Base-by-base conservation (phyloP, 2,113 vertebrate genomes). In the Macaca mulatta region DNA sequence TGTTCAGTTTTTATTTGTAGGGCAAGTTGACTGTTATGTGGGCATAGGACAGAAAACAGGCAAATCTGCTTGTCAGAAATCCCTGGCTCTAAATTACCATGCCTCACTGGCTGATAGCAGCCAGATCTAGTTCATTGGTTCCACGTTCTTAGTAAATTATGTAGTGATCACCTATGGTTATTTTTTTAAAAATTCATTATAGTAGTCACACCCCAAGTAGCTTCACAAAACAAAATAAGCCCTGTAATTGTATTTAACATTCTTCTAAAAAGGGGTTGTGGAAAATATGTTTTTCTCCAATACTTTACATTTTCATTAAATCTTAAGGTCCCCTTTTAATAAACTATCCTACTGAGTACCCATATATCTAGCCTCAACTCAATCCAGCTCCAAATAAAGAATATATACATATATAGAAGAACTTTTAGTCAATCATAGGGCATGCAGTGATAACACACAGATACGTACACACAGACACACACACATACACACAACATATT, bases 171-270 rank as follows among this genome's bases (percentile, higher is more conserved):
- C 81, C 6, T 92, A 13, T 50, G 72, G 35, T 89, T 92, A 52
- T 20, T 84, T 92, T 95, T n/a, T 0, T 2, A 0, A 2, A 96
- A 90, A n/a, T 40, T 20, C 23, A 30, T 74, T 75, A 79, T 0
- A 82, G 59, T 8, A 90, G 45, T 80, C 4, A 82, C 55, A 70
- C 20, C 30, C 22, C 25, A 69, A 77, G 50, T 82, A 48, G 35
- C 74, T 81, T 97, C 45, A 17, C 30, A 83, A 96, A 97, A 91
- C 84, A 61, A 97, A 88, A 93, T 61, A 83, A 59, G 12, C 4
- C 48, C 32, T 59, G 4, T 70, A 84, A 67, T 90, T 93, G 5
- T 85, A 85, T 30, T 85, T 7, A 67, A 6, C 59, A 61, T 89
- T 92, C 5, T 81, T 57, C 52, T 55, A 74, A 95, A 93, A 8